Evolutionary conservation across 2,888 invertebrate genomes (phyloP).

Genomic region (Trissonchulus sp.): DNA sequence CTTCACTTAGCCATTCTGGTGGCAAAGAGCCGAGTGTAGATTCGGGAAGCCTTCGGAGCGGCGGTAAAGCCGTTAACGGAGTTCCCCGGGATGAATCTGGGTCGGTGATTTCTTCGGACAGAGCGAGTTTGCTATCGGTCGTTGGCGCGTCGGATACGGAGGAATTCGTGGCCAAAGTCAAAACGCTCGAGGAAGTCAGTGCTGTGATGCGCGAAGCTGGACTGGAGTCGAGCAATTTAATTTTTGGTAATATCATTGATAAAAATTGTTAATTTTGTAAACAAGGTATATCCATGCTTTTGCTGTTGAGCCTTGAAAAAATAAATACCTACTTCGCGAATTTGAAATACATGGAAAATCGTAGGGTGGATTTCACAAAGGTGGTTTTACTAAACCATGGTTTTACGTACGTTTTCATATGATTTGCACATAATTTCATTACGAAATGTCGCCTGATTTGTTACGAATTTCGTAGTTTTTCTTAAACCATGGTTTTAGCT

Average conservation of each 20-base stretch:
- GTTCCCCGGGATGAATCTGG: neutral
- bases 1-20: too few relatives aligned
- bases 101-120: neutral
- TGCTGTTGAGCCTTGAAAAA: neutral
- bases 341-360: too few relatives aligned
- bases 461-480: too few relatives aligned
- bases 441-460: too few relatives aligned
- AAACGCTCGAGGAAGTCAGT: conserved; percentile 53
- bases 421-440: too few relatives aligned
- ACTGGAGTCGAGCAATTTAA: conserved; percentile 55
- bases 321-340: neutral
- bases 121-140: conserved; percentile 9
- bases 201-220: conserved; percentile 56
- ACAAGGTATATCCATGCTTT: neutral
- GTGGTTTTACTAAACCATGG: too few relatives aligned
- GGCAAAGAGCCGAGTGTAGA: neutral
- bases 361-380: too few relatives aligned
- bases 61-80: neutral
- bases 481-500: too few relatives aligned
- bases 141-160: conserved; percentile 14
- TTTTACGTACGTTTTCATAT: too few relatives aligned
- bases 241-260: conserved; percentile 56
- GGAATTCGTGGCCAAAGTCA: conserved; percentile 43
- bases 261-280: neutral
- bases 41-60: neutral